Base-by-base conservation (phyloP, 2,888 invertebrate genomes). In the Diarsia rubi region DNA sequence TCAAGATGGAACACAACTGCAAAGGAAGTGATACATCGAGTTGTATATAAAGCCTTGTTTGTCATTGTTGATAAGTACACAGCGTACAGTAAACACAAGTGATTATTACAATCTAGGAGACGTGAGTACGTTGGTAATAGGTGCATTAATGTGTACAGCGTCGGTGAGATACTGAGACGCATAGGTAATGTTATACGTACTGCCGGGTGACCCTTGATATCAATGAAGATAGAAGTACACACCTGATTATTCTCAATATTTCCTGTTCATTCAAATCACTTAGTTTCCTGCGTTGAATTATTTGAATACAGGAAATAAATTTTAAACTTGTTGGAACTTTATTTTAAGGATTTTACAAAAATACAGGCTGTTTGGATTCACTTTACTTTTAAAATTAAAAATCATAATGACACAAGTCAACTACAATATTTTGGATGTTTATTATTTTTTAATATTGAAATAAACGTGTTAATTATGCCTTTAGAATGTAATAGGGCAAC, bases 401-500 rank as follows among this genome's bases (percentile, higher is more conserved):
- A 57, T 44, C 31, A 63, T 44, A 62, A 73, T 79, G 79, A 83
- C 79, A 73, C 21, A 62, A 73, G 71, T 83, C 80, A 82, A 52
- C 19, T 14, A 8, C 57, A 27, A 59, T 0, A 63, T 71, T 71
- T 76, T 57, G 24, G 19, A n/a, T 69, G 37, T 75, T 52, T 63
- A 1, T 57, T 21, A 68, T 71, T 37, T 16, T 60, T 54, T 37
- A n/a, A 16, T 65, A 44, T 60, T 60, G 70, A 9, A 59, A 52
- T 77, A 74, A 81, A 74, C n/a, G 6, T 47, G 64, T 12, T 52
- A 27, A 86, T 72, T 47, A 94, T 93, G 95, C 93, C 94, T 62
- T 89, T 92, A 64, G 91, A 93, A 80, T 95, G 94, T 79, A 90
- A 92, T 74, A 90, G 87, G 77, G 90, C 89, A 27, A 93, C 93